phyloP scores from a whole-genome alignment of 2,888 invertebrate species.

The Epinotia ramella region DNA sequence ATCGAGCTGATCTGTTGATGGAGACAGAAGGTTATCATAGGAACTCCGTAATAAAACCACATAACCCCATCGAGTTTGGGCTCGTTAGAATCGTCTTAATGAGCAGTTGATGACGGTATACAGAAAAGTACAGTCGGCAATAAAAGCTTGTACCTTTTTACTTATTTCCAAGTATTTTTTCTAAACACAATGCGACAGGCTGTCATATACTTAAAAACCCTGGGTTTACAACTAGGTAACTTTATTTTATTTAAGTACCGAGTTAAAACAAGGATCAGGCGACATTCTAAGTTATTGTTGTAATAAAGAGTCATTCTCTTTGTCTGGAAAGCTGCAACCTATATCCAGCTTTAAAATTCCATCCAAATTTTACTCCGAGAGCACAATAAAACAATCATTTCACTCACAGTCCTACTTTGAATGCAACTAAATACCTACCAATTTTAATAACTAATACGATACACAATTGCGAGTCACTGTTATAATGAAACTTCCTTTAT shows the following conservation, averaged over 20 bases:
- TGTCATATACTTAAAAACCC: constrained; percentile 3
- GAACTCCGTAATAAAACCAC: too few species aligned
- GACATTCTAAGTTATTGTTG: not conserved
- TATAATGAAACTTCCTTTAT: not conserved
- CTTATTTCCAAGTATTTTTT: constrained; percentile 11
- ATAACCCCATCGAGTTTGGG: too few species aligned
- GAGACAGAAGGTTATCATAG: too few species aligned
- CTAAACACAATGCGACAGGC: not conserved
- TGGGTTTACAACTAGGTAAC: not conserved
- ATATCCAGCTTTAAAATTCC: constrained; percentile 32
- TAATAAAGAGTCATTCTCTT: not conserved
- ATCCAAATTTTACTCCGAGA: constrained; percentile 4
- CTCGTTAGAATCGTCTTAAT: too few species aligned
- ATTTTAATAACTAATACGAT: not conserved
- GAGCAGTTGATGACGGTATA: too few species aligned
- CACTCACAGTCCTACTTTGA: constrained; percentile 1
- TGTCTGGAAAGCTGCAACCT: not conserved
- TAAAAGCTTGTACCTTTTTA: too few species aligned
- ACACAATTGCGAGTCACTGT: not conserved
- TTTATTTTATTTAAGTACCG: not conserved
- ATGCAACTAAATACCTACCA: not conserved
- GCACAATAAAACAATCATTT: not conserved
- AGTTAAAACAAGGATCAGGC: constrained; percentile 2
- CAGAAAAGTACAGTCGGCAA: too few species aligned
- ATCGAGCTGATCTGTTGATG: too few species aligned